Percentiles rank a stretch among this genome's conserved stretches.
Evolutionary conservation across 2,113 vertebrate genomes (phyloP).

Genomic region (western clawed frog (Xenopus tropicalis)): UCB_Xtro_10.0 CM004445.2:53269001-53269500

Average conservation of each 20-base stretch:
- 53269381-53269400: neutral
- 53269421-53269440: conserved; percentile 4
- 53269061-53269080: neutral
- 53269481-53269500: conserved; percentile 18
- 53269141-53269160: too few species aligned
- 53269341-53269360: conserved; percentile 30
- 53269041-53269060: neutral
- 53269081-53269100: neutral
- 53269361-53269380: neutral
- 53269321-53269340: conserved; percentile 16
- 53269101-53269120: neutral
- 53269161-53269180: too few species aligned
- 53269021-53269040: neutral
- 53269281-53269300: conserved; percentile 10
- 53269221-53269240: too few species aligned
- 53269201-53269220: too few species aligned
- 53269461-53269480: conserved; percentile 27
- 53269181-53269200: too few species aligned
- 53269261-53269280: neutral
- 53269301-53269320: conserved; percentile 13
- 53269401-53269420: conserved; percentile 22
- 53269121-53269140: too few species aligned
- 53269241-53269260: neutral
- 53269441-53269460: conserved; percentile 17
- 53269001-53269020: conserved; percentile 28